These are phyloP conservation scores for Urocitellus parryii DNA, from an alignment of 2,113 vertebrate genomes.

Conservation along the genomic window DNA sequence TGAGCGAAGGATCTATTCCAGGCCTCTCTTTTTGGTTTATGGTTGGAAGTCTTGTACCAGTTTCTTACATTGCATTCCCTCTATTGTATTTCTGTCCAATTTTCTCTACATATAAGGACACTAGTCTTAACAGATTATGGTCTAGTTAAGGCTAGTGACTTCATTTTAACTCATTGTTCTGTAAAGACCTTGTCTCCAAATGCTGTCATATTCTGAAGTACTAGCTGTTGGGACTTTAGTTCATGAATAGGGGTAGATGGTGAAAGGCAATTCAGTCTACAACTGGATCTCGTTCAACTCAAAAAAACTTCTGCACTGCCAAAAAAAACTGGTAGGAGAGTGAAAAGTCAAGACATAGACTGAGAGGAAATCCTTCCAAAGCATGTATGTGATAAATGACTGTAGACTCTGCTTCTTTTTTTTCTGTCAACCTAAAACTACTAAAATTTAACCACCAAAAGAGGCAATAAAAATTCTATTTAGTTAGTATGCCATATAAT, in stretches of 20 bases:
- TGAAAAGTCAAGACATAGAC: not conserved
- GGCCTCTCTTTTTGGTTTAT: not conserved
- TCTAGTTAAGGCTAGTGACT: not conserved
- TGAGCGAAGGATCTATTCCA: not conserved
- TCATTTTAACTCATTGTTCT: not conserved
- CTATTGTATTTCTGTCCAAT: not conserved
- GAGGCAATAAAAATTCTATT: not conserved
- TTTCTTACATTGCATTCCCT: not conserved
- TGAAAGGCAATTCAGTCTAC: not conserved
- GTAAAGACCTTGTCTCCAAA: not conserved
- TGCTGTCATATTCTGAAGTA: not conserved
- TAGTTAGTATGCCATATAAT: not conserved
- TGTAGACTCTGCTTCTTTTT: not conserved
- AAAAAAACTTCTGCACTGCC: not conserved
- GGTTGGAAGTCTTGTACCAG: not conserved
- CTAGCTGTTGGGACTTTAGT: not conserved
- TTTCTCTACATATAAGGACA: not conserved
- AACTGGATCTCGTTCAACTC: not conserved
- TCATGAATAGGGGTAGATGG: not conserved
- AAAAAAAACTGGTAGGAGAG: not conserved
- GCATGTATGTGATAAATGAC: not conserved
- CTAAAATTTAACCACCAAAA: not conserved
- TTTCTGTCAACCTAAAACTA: not conserved
- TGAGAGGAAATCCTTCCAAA: not conserved
- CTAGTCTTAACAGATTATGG: not conserved